A percentile compares a stretch with the other conserved stretches of the same genome.
Conservation (phyloP, 2,113 vertebrate genomes). For the Halcyon malimbica region DNA sequence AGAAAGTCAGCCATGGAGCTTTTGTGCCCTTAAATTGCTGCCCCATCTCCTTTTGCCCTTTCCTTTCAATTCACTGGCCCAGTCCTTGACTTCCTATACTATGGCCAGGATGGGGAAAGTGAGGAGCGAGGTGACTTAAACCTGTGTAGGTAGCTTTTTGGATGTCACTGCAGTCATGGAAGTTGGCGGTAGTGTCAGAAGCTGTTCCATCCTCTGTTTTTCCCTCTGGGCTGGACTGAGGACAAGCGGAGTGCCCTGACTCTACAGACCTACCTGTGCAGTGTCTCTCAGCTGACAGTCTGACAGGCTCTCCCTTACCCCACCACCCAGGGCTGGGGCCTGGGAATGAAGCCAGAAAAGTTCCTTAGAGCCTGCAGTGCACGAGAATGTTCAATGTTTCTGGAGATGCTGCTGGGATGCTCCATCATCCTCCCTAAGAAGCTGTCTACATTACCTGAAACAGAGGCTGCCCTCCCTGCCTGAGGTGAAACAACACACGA, state of each 20-base stretch:
- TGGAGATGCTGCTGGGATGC: not conserved
- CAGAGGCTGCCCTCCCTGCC: not conserved
- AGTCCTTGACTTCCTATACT: fast-evolving
- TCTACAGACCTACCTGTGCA: fast-evolving
- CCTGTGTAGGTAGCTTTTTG: not conserved
- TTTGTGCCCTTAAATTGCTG: not conserved
- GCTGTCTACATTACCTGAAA: fast-evolving
- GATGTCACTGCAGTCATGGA: fast-evolving
- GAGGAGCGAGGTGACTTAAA: not conserved
- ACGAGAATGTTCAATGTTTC: not conserved
- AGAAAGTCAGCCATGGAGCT: not conserved
- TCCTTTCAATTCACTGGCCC: not conserved
- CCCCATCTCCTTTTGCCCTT: not conserved
- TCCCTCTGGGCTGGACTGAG: not conserved
- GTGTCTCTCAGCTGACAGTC: not conserved
- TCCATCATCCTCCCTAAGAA: not conserved
- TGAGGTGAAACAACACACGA: not conserved
- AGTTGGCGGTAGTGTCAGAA: fast-evolving
- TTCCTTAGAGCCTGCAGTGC: not conserved
- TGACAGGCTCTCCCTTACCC: not conserved
- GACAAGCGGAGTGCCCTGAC: not conserved
- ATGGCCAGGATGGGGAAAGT: not conserved
- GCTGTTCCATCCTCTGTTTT: not conserved
- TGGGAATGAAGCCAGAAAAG: fast-evolving
- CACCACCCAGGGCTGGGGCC: not conserved